phyloP scores from a whole-genome alignment of 1,140 invertebrate species.

The Drosophila ananassae region DNA sequence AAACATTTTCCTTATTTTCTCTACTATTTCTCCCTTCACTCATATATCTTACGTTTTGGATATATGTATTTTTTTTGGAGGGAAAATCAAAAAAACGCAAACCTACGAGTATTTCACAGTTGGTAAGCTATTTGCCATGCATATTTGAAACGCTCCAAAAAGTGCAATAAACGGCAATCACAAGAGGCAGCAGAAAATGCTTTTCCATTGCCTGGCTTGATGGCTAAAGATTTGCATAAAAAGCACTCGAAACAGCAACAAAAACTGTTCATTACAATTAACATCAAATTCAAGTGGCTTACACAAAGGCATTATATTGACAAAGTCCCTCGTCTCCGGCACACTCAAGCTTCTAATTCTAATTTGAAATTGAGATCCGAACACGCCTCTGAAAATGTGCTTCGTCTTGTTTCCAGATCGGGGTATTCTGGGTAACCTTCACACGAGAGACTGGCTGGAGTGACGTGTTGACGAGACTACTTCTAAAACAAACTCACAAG shows the following conservation, averaged over 20 bases:
- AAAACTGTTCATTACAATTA: slow-evolving; percentile 56
- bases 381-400: slow-evolving; percentile 49
- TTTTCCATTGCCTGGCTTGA: slow-evolving; percentile 60
- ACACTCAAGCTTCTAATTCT: background rate
- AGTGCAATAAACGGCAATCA: slow-evolving; percentile 75
- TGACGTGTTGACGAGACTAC: slow-evolving; percentile 58
- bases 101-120: slow-evolving; percentile 43
- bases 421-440: slow-evolving; percentile 65
- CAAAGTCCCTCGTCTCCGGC: slow-evolving; percentile 23
- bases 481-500: slow-evolving; percentile 49
- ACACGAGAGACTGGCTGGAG: slow-evolving; percentile 29
- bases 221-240: slow-evolving; percentile 48
- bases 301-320: slow-evolving; percentile 38
- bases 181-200: slow-evolving; percentile 60
- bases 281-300: slow-evolving; percentile 48
- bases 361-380: slow-evolving; percentile 52
- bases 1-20: slow-evolving; percentile 2
- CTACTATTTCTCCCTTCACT: slow-evolving; percentile 25
- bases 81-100: slow-evolving; percentile 40
- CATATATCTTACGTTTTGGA: background rate
- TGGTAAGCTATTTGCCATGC: slow-evolving; percentile 59
- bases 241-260: slow-evolving; percentile 4
- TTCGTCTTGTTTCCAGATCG: slow-evolving; percentile 36
- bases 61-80: background rate
- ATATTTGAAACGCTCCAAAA: slow-evolving; percentile 79